Evolutionary conservation across 2,113 vertebrate genomes (phyloP), one percentile per base, ranked within the genome.

Genomic region (Synodontis membranacea): DNA sequence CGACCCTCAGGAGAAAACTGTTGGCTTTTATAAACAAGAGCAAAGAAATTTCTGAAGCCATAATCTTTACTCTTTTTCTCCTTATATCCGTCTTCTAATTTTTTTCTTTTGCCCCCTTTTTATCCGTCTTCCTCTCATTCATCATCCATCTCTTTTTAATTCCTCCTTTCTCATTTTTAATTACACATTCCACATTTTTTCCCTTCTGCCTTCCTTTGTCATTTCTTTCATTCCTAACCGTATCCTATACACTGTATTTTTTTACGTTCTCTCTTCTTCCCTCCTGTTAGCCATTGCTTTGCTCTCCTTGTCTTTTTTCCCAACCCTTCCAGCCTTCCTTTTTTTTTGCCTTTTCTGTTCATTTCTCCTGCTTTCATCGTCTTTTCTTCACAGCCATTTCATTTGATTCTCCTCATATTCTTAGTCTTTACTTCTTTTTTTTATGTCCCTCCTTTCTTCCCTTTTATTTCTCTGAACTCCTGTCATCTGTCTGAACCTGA

Each of bases 371-470:
- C 58, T 46, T 39, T 60, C 23, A n/a, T n/a, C 15, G 4, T 56
- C 50, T 80, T 44, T 21, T 17, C n/a, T 28, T 70, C 25, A 5
- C 28, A 2, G 31, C 88, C 76, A 2, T 44, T 70, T 21, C 25
- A 28, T 74, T 1, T 58, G 19, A 75, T 28, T 85, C n/a, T 74
- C 1, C 1, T 17, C 12, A 66, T 5, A 34, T 17, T 17, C 64
- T 6, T 66, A 66, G 12, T 5, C 19, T 11, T 21, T 83, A 58
- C 68, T 70, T 80, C 12, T 48, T 28, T 46, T 52, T 37, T 80
- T 81, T 68, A 72, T 83, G 81, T 60, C 84, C 80, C 60, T 50
- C 39, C 74, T 23, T 88, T 15, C 88, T 74, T 85, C 88, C 5
- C 62, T 34, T 66, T 9, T 4, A 1, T 17, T 17, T 64, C 12